Percentiles rank a stretch among this genome's conserved stretches.
phyloP scores from a whole-genome alignment of 2,888 invertebrate genomes.

The Vannuccia rotundouncinata region DNA sequence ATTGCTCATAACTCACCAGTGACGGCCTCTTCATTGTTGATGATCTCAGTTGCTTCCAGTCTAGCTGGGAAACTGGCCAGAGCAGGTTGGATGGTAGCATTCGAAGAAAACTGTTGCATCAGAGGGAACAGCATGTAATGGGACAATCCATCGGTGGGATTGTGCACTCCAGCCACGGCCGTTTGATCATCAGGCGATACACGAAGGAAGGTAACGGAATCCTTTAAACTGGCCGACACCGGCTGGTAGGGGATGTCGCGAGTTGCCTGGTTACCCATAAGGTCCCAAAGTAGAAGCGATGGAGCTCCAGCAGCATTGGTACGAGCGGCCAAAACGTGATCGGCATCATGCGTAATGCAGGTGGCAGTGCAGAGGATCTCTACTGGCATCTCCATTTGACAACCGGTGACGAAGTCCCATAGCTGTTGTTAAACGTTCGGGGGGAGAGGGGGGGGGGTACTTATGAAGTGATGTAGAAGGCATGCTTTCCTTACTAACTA shows the following conservation, averaged over 20 bases:
- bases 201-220: slow-evolving; percentile 50
- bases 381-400: slow-evolving; percentile 51
- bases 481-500: too few relatives aligned
- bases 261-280: slow-evolving; percentile 53
- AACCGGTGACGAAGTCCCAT: slow-evolving; percentile 55
- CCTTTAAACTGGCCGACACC: slow-evolving; percentile 47
- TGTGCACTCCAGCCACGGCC: slow-evolving; percentile 55
- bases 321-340: slow-evolving; percentile 52
- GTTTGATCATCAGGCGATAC: slow-evolving; percentile 51
- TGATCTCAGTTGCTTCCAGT: slow-evolving; percentile 49
- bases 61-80: slow-evolving; percentile 52
- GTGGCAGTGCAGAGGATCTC: slow-evolving; percentile 54
- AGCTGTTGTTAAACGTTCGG: too few relatives aligned
- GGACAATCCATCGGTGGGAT: slow-evolving; percentile 52
- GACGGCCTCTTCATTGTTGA: slow-evolving; percentile 33
- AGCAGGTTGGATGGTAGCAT: slow-evolving; percentile 47
- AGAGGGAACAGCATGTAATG: slow-evolving; percentile 56
- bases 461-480: too few relatives aligned
- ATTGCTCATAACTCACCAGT: slow-evolving; percentile 33
- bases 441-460: background rate
- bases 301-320: slow-evolving; percentile 46
- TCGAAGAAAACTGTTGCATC: slow-evolving; percentile 30
- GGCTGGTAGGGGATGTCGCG: slow-evolving; percentile 48
- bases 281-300: slow-evolving; percentile 54
- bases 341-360: slow-evolving; percentile 52